Base-by-base conservation (phyloP, 2,888 invertebrate genomes). In the Bellardia bayeri region DNA sequence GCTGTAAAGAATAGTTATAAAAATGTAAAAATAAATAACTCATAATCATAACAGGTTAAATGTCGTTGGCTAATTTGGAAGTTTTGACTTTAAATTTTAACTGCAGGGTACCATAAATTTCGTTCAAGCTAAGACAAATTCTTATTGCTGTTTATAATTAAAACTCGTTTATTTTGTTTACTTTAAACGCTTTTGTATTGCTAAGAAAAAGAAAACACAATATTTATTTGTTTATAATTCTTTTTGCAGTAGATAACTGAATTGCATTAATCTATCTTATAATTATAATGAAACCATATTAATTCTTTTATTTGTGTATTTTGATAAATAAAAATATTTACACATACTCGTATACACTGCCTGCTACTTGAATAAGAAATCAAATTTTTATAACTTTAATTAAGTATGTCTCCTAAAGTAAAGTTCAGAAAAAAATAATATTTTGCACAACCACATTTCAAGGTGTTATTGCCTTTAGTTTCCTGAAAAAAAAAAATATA, bases 301-400 rank as follows among this genome's bases (percentile, higher is more conserved):
- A 30, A 58, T 58, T 58, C 13, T 56, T 56, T 56, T 56, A 51
- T 51, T 51, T 51, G 14, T 51, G n/a, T 51, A 51, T 45, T 45
- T 45, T 11, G 9, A 0, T 13, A 45, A 13, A 9, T 23, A 1
- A 45, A 9, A 11, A 45, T 45, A 45, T 7, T 0, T 9, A 45
- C 42, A 33, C 5, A 33, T 51, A 3, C 23, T 56, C 11, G 16
- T 23, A 23, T 23, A 23, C 23, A 23, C 23, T 23, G 23, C 23
- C 23, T 23, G 23, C 23, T 23, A 23, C 23, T 23, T 23, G 23
- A 23, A 23, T 23, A 23, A 23, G 23, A 1, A 23, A 23, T 23
- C 23, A 23, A 0, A 23, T 23, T 23, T 23, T 23, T 23, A 23
- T 23, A 23, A 23, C 23, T 23, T 23, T 23, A 23, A 23, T 23